These are phyloP conservation scores for Nephrotoma guestfalica DNA, from an alignment of 2,888 invertebrate genomes.

Conservation along the genomic window DNA sequence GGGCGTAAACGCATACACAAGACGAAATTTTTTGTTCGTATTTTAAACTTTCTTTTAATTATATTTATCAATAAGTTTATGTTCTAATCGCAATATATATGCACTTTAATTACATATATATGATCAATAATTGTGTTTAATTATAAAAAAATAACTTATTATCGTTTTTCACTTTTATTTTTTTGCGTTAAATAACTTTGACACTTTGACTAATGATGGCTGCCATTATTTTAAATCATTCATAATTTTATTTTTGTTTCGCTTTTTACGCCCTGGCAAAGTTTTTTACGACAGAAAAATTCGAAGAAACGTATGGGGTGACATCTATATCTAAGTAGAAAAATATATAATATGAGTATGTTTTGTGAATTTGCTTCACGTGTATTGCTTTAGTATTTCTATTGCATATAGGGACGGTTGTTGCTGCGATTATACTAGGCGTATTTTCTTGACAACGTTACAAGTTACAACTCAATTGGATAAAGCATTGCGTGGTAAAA, in stretches of 20 bases:
- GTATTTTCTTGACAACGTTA: too few species aligned
- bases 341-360: background rate
- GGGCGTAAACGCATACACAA: constrained; percentile 3
- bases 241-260: background rate
- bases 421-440: too few species aligned
- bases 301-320: background rate
- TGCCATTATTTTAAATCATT: background rate
- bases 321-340: background rate
- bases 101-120: background rate
- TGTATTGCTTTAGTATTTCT: too few species aligned
- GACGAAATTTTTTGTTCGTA: background rate
- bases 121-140: background rate
- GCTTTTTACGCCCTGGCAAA: background rate
- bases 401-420: too few species aligned
- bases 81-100: background rate
- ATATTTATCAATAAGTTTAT: background rate
- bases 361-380: too few species aligned
- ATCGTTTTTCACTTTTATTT: background rate
- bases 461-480: too few species aligned
- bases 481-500: too few species aligned
- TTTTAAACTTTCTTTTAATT: background rate
- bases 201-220: constrained; percentile 5
- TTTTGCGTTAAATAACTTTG: constrained; percentile 5
- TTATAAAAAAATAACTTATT: background rate
- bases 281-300: background rate